Evolutionary conservation across 1,140 invertebrate genomes (phyloP), one percentile per base, ranked within the genome.

Genomic region (Eulimnadia texana): DNA sequence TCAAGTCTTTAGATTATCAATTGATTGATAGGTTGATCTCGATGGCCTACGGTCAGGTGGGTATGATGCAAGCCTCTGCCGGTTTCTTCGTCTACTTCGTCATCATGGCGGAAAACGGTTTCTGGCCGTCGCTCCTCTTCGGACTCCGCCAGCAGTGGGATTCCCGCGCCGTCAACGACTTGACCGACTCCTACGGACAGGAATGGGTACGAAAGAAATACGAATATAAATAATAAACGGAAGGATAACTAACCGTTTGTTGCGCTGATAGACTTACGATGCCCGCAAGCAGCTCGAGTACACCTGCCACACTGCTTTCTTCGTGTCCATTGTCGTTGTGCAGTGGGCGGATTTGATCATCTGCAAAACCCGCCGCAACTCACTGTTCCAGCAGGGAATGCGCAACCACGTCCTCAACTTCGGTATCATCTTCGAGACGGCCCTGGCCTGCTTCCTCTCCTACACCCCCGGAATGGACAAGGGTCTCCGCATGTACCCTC

Each of bases 51-150:
- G 93, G 93, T 70, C 94, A 98, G 76, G 96, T 98, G 73, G 94
- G 94, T 71, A 97, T 98, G 92, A 98, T 99, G 73, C 95, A 99
- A 81, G 95, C 95, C 58, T 90, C 91, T 24, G 94, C 93, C 66
- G 96, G 94, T 28, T 99, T 99, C 85, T 99, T 98, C 77, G 90
- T 93, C 9, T 98, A 98, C 79, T 96, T 98, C 74, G 92, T 97
- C 56, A 97, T 98, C 70, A 93, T 98, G 92, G 91, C 92, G 80
- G 93, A 98, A 72, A 96, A 97, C 76, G 95, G 95, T 64, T 98
- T 97, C 78, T 79, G 90, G 69, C 91, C 92, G 0, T 70, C 77
- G 67, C 78, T 82, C 71, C 78, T 97, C 61, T 85, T 96, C 70
- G 92, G 91, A 60, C 86, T 98, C 68, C 81, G 93, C 71, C 90